Evolutionary conservation across 1,140 invertebrate species (phyloP), one percentile per base, ranked within the genome.

Genomic region (Pissodes strobi): DNA sequence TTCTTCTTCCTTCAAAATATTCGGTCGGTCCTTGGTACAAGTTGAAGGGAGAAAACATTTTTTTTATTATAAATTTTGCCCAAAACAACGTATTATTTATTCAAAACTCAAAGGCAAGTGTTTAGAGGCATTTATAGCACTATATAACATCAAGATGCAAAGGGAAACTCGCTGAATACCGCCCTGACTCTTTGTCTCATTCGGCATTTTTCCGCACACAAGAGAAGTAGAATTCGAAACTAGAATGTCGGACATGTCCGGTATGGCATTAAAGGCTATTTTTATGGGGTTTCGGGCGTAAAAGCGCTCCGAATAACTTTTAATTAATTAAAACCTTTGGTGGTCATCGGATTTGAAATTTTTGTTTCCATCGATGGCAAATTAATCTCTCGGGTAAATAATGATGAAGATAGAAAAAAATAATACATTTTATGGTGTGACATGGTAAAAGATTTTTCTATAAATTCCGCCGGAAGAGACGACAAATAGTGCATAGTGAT

Each of bases 201-300:
- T 37, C 51, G 51, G 48, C 23, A 51, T 30, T 51, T 49, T 30
- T 51, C 22, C 48, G 5, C 27, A 30, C 23, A 51, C 41, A 45
- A 45, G 27, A 51, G 48, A 51, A 25, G 45, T 48, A 48, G 48
- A 30, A 25, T 51, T 51, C 23, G 15, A 27, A 30, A 51, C 48
- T 51, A 51, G 48, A 51, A 51, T 51, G 22, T 13, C 23, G 48
- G 48, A 51, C 48, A 51, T 51, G 48, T 51, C 48, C 48, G 48
- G 48, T 51, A 51, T 51, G 48, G 48, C 13, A 25, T 51, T 51
- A 51, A 51, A 51, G 21, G 22, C 9, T 23, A 51, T 51, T 51
- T 51, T 51, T 51, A 51, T 51, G 48, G 48, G 25, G 25, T 51
- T 51, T 51, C 48, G 27, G 48, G 48, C 48, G 48, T 51, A 51